Conservation (phyloP, 2,797 vertebrate genomes). For the Fistularia tabacaria region DNA sequence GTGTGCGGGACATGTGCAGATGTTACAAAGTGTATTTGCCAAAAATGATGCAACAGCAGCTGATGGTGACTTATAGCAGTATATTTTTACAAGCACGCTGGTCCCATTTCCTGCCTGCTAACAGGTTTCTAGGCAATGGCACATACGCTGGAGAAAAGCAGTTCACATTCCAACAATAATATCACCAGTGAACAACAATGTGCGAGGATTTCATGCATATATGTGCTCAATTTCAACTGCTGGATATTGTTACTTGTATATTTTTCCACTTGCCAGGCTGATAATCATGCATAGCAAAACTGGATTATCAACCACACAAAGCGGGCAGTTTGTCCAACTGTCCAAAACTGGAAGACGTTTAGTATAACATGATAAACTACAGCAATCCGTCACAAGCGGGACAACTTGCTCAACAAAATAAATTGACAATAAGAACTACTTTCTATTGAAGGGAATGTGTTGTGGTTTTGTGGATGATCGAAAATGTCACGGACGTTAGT, state of each 20-base stretch:
- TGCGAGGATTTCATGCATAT: neutral
- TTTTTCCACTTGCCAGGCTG: neutral
- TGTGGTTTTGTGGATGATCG: no score
- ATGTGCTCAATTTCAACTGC: neutral
- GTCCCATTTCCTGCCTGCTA: conserved; percentile 21
- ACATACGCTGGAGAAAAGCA: conserved; percentile 1
- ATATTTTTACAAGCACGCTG: conserved; percentile 20
- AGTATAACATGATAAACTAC: neutral
- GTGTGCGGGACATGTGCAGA: conserved; percentile 12
- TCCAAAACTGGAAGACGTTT: conserved; percentile 7
- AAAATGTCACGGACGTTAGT: no score
- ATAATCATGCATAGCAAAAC: neutral
- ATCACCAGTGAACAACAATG: conserved; percentile 2
- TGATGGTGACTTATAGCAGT: conserved; percentile 21
- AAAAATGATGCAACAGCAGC: conserved; percentile 30
- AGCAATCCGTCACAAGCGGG: neutral
- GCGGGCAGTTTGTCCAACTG: neutral
- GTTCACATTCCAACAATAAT: conserved; percentile 1
- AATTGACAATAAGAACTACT: no score
- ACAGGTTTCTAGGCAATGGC: conserved; percentile 6
- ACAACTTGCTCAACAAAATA: no score
- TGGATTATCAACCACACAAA: neutral
- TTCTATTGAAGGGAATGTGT: no score
- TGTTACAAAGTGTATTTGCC: conserved; percentile 6
- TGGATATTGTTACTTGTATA: neutral